These are phyloP conservation scores for Poeciliopsis presidionis DNA, from an alignment of 2,797 vertebrate species.

Conservation along the genomic window DNA sequence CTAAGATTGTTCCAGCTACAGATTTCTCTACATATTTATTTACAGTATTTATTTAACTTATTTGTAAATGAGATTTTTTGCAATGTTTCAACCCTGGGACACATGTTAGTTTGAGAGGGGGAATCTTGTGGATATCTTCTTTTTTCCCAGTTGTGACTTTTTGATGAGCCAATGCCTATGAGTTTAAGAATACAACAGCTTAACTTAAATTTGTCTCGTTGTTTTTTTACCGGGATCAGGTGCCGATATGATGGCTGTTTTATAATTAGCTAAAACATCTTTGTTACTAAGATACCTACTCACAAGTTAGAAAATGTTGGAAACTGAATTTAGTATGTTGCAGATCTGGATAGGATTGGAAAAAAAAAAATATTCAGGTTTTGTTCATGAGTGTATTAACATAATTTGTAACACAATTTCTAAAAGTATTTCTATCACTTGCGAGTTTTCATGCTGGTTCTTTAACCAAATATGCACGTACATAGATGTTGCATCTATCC, in stretches of 20 bases:
- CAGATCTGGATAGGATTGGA: neutral
- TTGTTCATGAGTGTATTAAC: neutral
- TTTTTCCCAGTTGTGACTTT: slow-evolving; percentile 30
- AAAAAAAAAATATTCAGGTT: neutral
- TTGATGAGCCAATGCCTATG: slow-evolving; percentile 10
- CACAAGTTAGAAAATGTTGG: neutral
- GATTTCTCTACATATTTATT: slow-evolving; percentile 19
- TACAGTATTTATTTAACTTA: slow-evolving; percentile 49
- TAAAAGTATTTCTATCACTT: neutral
- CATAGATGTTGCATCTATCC: neutral
- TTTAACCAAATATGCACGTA: neutral
- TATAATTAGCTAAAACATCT: neutral
- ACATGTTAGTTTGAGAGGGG: neutral
- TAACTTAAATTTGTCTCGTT: slow-evolving; percentile 10
- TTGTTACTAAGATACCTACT: neutral
- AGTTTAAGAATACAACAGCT: slow-evolving; percentile 54
- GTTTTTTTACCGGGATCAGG: neutral
- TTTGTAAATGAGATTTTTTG: slow-evolving; percentile 25
- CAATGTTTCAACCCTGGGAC: neutral
- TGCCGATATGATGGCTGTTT: neutral
- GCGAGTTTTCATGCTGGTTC: neutral
- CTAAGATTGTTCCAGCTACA: slow-evolving; percentile 7
- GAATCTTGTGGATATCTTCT: slow-evolving; percentile 13
- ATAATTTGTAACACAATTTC: neutral
- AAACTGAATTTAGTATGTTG: neutral